A percentile compares a stretch with the other conserved stretches of the same genome.
These are phyloP conservation scores for Linnaemya tessellans DNA, from an alignment of 2,888 invertebrate species.

Conservation along the genomic window DNA sequence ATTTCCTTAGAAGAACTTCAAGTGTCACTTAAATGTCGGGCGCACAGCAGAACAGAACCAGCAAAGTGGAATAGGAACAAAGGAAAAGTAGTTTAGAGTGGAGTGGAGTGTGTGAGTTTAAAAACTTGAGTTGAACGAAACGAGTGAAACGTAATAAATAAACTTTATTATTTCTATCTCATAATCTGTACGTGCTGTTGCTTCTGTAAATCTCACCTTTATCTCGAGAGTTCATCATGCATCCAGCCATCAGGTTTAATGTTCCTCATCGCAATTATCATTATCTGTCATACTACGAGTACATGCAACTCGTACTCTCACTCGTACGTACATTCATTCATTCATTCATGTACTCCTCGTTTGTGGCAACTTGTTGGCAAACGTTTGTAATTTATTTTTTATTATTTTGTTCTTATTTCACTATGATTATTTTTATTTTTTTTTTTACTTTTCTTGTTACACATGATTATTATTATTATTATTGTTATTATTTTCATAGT, in stretches of 20 bases:
- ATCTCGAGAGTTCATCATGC: conserved; percentile 59
- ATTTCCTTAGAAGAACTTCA: conserved; percentile 71
- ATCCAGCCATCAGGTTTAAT: conserved; percentile 17
- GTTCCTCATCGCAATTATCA: conserved; percentile 37
- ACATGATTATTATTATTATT: conserved; percentile 18
- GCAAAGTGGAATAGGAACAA: conserved; percentile 21
- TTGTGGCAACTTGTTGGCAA: conserved; percentile 30
- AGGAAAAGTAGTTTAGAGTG: conserved; percentile 39
- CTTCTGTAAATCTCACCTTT: conserved; percentile 67
- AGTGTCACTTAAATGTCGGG: conserved; percentile 62
- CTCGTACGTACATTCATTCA: neutral
- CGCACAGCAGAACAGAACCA: conserved; percentile 12
- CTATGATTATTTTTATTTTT: neutral
- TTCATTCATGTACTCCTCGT: neutral
- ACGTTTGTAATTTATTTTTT: conserved; percentile 66
- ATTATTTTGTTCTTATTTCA: conserved; percentile 49
- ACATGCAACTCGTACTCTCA: neutral
- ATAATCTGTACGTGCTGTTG: conserved; percentile 68
- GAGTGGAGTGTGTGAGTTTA: conserved; percentile 24
- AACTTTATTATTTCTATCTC: conserved; percentile 54
- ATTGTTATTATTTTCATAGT: conserved; percentile 17
- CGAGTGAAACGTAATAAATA: conserved; percentile 58
- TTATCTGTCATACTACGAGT: conserved; percentile 38
- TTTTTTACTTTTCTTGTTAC: too few species aligned
- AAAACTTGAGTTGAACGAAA: conserved; percentile 38